Base-by-base conservation (phyloP, 2,888 invertebrate species). In the Laothoe populi region DNA sequence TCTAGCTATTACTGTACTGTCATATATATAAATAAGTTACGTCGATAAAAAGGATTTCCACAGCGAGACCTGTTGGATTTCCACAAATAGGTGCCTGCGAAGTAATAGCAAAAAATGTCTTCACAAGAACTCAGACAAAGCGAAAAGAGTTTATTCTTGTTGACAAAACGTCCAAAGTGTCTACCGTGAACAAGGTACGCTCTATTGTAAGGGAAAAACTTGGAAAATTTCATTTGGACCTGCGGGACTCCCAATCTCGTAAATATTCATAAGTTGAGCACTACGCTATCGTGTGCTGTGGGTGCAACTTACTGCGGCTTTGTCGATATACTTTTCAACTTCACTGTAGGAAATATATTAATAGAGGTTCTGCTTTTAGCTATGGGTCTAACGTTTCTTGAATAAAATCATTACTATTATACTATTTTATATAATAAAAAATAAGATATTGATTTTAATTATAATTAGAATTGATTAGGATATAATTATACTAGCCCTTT, bases 121-220 rank as follows among this genome's bases (percentile, higher is more conserved):
- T 8, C 24, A 19, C 26, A 59, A 24, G 24, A 44, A 59, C 24
- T 26, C 5, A 38, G 23, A 48, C 46, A 48, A 38, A 46, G 19
- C 4, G 46, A 40, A 49, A 60, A 35, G 49, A 60, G 26, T 40
- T 49, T 40, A 60, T 49, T 49, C 40, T 24, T 24, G 49, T 60
- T 49, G 16, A 46, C 21, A 49, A 24, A 49, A 24, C 19, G 24
- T 40, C 24, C 16, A 16, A 60, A 49, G 60, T 42, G 42, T 49
- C 40, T 48, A 24, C 23, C 5, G 26, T 24, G 19, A 40, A 45
- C 59, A 26, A 49, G 60, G 26, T 42, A 60, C 38, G 60, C 67
- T 74, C 69, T 68, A 71, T 73, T 73, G 69, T 70, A 46, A 70
- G 64, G 70, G 70, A 73, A 74, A 74, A 74, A 63, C 65, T 71